These are phyloP conservation scores for Eristalis pertinax DNA, from an alignment of 2,888 invertebrate genomes.

Conservation along the genomic window DNA sequence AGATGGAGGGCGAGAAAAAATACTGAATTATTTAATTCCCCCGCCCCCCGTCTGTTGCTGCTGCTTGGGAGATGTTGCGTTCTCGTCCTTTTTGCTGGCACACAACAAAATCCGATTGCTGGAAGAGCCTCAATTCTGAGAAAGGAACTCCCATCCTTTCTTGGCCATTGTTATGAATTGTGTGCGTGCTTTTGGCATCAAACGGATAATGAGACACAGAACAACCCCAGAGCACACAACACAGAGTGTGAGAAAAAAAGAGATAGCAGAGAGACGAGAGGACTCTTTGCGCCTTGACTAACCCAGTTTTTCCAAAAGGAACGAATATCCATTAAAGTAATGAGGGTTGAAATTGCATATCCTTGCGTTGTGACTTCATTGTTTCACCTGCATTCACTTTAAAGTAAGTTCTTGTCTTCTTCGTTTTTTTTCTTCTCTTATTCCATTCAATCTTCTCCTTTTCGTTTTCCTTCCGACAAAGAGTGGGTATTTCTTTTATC, in stretches of 20 bases:
- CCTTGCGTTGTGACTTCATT: constrained; percentile 47
- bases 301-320: constrained; percentile 49
- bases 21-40: constrained; percentile 1
- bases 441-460: neutral
- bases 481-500: neutral
- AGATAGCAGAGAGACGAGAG: neutral
- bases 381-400: constrained; percentile 51
- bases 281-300: constrained; percentile 33
- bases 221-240: constrained; percentile 21
- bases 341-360: constrained; percentile 60
- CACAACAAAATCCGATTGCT: constrained; percentile 14
- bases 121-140: too few relatives aligned
- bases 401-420: neutral
- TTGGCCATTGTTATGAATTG: constrained; percentile 5
- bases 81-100: constrained; percentile 1
- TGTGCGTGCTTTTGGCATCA: constrained; percentile 64
- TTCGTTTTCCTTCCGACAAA: neutral
- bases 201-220: constrained; percentile 52
- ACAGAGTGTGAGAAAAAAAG: neutral
- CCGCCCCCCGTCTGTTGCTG: neutral
- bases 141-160: neutral
- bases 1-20: constrained; percentile 22
- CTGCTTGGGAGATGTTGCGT: neutral
- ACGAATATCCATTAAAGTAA: constrained; percentile 69
- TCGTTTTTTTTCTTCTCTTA: neutral